Evolutionary conservation across 1,140 invertebrate genomes (phyloP), one percentile per base, ranked within the genome.

Genomic region (Halesus radiatus): DNA sequence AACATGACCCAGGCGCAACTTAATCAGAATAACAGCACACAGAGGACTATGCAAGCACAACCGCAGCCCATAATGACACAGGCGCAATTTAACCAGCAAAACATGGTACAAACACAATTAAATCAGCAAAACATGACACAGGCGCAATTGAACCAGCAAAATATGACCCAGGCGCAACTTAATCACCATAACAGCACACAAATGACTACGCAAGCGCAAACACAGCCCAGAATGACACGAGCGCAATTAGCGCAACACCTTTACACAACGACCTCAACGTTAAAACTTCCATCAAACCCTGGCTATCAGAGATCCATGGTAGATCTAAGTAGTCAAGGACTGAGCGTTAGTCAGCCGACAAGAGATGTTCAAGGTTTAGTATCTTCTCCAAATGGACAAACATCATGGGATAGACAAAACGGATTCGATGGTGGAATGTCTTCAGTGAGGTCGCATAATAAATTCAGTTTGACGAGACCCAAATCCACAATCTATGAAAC

Each of bases 401-500:
- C 7, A 23, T 60, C 62, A 15, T 26, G 8, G 22, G 26, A 37
- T 7, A 29, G 60, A 6, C 54, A 18, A 5, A 56, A 56, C 18
- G 20, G 54, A 56, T 6, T 56, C 23, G 32, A 37, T 45, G 29
- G 62, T 16, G 29, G 64, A 37, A 13, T 32, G n/a, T 50, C 16
- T 45, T 32, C 23, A 68, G 32, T 50, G 20, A 18, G 20, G 3
- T 18, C 64, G 3, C 45, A 23, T 6, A 53, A 18, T 52, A 52
- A 20, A 72, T 45, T 18, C n/a, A 50, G 45, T 50, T 22, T n/a
- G 3, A 18, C 23, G 37, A 52, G 68, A 16, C 22, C 68, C 3
- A 53, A 52, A 29, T 54, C 68, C 15, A 23, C n/a, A 72, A n/a
- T 53, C 3, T 72, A 53, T 23, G 68, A 72, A 72, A 5, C n/a